Percentiles rank a stretch among this genome's conserved stretches.
phyloP scores from a whole-genome alignment of 2,797 vertebrate genomes.

The Diglossa cyanea region DNA sequence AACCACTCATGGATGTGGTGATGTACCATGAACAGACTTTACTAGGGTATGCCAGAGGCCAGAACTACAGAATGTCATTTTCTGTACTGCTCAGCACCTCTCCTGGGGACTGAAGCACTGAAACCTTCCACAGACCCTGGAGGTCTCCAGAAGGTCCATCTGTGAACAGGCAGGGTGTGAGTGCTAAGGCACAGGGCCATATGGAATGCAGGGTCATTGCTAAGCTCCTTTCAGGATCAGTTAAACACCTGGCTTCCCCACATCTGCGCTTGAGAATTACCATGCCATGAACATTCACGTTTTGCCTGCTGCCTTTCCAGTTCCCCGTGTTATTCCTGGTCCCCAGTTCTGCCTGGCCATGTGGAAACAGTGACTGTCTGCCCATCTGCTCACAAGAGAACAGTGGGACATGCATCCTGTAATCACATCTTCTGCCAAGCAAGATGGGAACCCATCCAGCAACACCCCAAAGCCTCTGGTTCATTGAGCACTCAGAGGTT shows the following conservation, averaged over 20 bases:
- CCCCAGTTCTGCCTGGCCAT: not conserved
- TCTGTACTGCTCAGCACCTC: not conserved
- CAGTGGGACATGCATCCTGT: not conserved
- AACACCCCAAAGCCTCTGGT: not conserved
- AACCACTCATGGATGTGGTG: fast-evolving
- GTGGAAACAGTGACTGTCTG: not conserved
- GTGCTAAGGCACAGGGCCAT: not conserved
- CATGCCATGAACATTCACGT: not conserved
- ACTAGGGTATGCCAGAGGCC: not conserved
- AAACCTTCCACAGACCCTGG: not conserved
- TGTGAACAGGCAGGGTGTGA: not conserved
- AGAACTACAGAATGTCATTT: not conserved
- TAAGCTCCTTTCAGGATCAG: not conserved
- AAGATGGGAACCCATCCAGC: not conserved
- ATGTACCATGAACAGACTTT: not conserved
- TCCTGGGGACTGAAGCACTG: not conserved
- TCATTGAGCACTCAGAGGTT: not conserved
- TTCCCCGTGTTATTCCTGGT: not conserved
- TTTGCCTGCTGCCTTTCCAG: not conserved
- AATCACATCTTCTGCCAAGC: not conserved
- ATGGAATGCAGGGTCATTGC: not conserved
- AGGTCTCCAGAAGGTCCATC: not conserved
- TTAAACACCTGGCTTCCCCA: not conserved
- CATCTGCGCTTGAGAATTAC: not conserved
- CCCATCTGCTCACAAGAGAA: not conserved